phyloP scores from a whole-genome alignment of 1,140 invertebrate species.

The Hyles euphorbiae region DNA sequence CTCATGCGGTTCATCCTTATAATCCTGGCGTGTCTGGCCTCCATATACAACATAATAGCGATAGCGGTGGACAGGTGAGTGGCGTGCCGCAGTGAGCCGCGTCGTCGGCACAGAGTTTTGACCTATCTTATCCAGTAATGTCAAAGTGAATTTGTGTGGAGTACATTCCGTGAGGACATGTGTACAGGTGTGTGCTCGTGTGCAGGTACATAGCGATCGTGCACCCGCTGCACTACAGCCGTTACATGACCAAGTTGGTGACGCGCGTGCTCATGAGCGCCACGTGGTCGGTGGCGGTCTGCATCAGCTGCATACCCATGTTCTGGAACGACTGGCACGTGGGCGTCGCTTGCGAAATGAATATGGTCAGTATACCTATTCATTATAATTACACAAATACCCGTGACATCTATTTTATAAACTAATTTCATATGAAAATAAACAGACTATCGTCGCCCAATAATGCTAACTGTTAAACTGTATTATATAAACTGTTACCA shows the following conservation, averaged over 20 bases:
- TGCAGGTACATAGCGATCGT: conserved; percentile 85
- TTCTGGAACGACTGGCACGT: conserved; percentile 84
- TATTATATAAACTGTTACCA: no score
- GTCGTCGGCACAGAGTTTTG: conserved; percentile 1
- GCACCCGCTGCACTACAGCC: conserved; percentile 85
- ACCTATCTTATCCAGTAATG: neutral
- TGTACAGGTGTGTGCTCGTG: conserved; percentile 7
- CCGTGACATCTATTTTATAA: no score
- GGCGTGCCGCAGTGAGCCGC: conserved; percentile 1
- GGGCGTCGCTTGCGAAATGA: conserved; percentile 76
- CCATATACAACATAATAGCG: conserved; percentile 87
- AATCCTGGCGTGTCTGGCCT: conserved; percentile 82
- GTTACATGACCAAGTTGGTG: conserved; percentile 79
- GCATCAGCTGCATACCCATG: conserved; percentile 79
- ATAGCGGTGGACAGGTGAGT: conserved; percentile 86
- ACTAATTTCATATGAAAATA: no score
- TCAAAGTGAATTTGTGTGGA: no score
- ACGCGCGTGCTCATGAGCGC: conserved; percentile 77
- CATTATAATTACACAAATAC: no score
- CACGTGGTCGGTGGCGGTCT: conserved; percentile 79
- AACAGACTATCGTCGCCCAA: no score
- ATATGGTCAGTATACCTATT: conserved; percentile 49
- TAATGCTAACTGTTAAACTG: no score
- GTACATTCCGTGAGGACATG: neutral
- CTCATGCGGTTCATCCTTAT: conserved; percentile 83